Conservation (phyloP, 2,888 invertebrate genomes). For the Kuschelorhynchus macadamiae region DNA sequence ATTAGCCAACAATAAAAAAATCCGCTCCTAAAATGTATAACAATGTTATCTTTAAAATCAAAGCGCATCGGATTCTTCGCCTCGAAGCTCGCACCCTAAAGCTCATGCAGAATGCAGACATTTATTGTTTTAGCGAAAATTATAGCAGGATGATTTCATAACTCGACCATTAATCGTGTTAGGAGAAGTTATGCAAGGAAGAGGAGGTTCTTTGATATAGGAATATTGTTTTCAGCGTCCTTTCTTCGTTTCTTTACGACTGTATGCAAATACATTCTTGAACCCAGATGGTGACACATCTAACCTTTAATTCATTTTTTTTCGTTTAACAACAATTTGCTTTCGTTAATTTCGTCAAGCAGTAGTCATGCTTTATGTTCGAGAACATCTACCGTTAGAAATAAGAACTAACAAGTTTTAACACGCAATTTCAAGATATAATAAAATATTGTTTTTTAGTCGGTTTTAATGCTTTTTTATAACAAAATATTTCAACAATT, state of each 20-base stretch:
- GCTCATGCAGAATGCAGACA: slow-evolving; percentile 14
- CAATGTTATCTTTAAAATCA: slow-evolving; percentile 9
- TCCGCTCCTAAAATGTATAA: neutral
- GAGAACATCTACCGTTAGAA: too few relatives aligned
- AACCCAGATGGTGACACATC: neutral
- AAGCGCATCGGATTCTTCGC: neutral
- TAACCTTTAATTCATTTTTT: neutral
- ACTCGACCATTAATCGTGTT: slow-evolving; percentile 28
- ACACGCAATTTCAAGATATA: too few relatives aligned
- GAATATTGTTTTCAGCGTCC: slow-evolving; percentile 25
- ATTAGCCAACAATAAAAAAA: too few relatives aligned
- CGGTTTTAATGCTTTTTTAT: too few relatives aligned
- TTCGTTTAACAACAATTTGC: too few relatives aligned
- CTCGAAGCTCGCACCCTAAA: slow-evolving; percentile 21
- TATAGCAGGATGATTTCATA: slow-evolving; percentile 32
- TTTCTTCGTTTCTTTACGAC: slow-evolving; percentile 19
- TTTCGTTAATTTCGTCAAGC: too few relatives aligned
- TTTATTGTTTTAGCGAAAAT: slow-evolving; percentile 35
- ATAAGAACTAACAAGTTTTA: too few relatives aligned
- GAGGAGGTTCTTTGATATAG: slow-evolving; percentile 19
- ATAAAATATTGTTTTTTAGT: too few relatives aligned
- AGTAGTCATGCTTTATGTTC: too few relatives aligned
- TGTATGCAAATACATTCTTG: slow-evolving; percentile 14
- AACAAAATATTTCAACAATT: too few relatives aligned
- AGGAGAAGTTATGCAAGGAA: slow-evolving; percentile 24